Evolutionary conservation across 2,113 vertebrate species (phyloP), one percentile per base, ranked within the genome.

Genomic region (Notothenia rossii): DNA sequence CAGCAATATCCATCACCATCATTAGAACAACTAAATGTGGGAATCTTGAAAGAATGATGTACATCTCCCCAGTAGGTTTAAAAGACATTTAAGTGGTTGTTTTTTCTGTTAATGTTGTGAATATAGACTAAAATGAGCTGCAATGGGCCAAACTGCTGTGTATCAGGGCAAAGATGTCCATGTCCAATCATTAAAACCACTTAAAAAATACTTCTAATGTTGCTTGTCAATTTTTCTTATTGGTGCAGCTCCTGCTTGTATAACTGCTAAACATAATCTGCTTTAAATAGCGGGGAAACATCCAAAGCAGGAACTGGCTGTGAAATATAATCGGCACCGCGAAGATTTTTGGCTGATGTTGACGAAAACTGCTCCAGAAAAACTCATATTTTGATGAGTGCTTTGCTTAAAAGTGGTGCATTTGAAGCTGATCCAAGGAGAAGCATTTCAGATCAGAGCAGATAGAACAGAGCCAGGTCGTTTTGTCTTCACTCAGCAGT

Each of bases 401-500:
- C 20, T 56, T 81, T 53, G 45, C 61, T 75, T 79, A 10, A 22
- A 71, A 70, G 79, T 79, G 60, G 20, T 56, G 62, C 5, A 55
- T 70, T 77, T 85, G 86, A 88, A 65, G 79, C 51, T 74, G 70
- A 89, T 89, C 72, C 87, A 77, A 48, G 74, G 74, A 66, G 79
- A 89, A 80, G 81, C 48, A 49, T 70, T 85, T 82, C 54, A 75
- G 79, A 68, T 79, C 66, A 60, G 72, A 13, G 4, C 33, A 20
- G 83, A 85, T 74, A 49, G 80, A 77, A 63, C 73, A 20, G 71
- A 83, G 75, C 1, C 79, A 86, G 80, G 65, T 53, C 1, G 29
- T 7, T 86, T 88, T 77, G 64, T 86, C 85, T 85, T 54, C 51
- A 4, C 84, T 88, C 89, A 90, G 85, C 88, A 90, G 59, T 79